phyloP scores from a whole-genome alignment of 2,113 vertebrate species.

The Pollachius pollachius region DNA sequence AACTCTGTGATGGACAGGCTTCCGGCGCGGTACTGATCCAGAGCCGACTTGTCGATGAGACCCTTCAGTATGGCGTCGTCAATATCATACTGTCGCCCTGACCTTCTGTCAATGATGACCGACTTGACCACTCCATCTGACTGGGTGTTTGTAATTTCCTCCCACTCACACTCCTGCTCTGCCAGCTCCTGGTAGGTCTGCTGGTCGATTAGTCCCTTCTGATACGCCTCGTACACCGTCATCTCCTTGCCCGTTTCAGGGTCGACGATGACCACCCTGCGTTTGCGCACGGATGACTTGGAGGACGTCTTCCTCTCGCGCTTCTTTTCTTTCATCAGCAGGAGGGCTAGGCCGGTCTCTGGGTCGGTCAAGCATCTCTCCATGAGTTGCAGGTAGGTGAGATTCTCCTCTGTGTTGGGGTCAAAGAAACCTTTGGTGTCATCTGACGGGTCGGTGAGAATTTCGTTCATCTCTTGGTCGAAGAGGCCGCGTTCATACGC shows the following conservation, averaged over 20 bases:
- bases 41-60: slow-evolving; percentile 88
- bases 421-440: slow-evolving; percentile 99
- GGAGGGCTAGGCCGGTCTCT: slow-evolving; percentile 85
- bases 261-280: slow-evolving; percentile 94
- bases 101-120: slow-evolving; percentile 93
- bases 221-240: slow-evolving; percentile 96
- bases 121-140: slow-evolving; percentile 93
- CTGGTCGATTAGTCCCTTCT: slow-evolving; percentile 96
- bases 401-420: slow-evolving; percentile 97
- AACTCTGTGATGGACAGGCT: slow-evolving; percentile 95
- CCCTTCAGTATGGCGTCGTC: slow-evolving; percentile 88
- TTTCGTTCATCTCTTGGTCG: slow-evolving; percentile 94
- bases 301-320: slow-evolving; percentile 94
- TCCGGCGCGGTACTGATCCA: slow-evolving; percentile 93
- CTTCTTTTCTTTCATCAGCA: slow-evolving; percentile 92
- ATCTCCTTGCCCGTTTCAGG: slow-evolving; percentile 97
- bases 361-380: slow-evolving; percentile 88
- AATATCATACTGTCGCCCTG: slow-evolving; percentile 94
- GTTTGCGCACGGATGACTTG: slow-evolving; percentile 96
- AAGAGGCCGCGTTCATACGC: slow-evolving; percentile 95
- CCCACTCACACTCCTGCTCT: slow-evolving; percentile 98
- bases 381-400: slow-evolving; percentile 95
- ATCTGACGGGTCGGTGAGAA: slow-evolving; percentile 88
- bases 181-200: slow-evolving; percentile 94
- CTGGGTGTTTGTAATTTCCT: slow-evolving; percentile 95